Percentiles rank a stretch among this genome's conserved stretches.
Conservation (phyloP, 2,888 invertebrate genomes). For the Lasius fuliginosus region DNA sequence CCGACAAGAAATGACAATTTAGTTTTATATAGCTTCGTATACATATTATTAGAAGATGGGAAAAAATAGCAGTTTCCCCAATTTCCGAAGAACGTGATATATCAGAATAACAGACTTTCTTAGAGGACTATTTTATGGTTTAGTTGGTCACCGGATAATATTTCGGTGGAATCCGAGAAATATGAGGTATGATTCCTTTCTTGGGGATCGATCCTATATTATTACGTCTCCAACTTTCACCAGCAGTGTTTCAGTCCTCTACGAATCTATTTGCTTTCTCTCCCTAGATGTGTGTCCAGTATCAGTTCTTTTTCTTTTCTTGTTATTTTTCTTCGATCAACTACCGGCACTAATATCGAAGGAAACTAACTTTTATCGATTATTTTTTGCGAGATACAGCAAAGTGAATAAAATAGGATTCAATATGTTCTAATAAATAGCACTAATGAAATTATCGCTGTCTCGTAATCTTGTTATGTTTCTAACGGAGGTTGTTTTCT, state of each 20-base stretch:
- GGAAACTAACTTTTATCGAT: not conserved
- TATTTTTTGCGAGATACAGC: not conserved
- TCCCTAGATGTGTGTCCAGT: not conserved
- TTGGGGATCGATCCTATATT: not conserved
- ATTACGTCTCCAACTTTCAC: not conserved
- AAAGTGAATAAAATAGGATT: conserved; percentile 1
- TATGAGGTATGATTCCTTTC: not conserved
- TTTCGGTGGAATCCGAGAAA: conserved; percentile 9
- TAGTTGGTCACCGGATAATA: not conserved
- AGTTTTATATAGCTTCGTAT: not conserved
- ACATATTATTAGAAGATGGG: not conserved
- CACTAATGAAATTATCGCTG: conserved; percentile 10
- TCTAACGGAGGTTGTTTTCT: not conserved
- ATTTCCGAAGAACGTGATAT: not conserved
- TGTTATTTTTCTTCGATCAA: conserved; percentile 1
- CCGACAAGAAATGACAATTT: not conserved
- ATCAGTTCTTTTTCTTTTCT: not conserved
- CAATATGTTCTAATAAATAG: conserved; percentile 13
- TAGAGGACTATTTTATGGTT: not conserved
- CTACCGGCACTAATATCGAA: not conserved
- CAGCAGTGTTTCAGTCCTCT: not conserved
- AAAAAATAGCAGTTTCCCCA: not conserved
- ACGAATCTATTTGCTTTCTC: not conserved
- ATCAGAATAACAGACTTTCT: not conserved
- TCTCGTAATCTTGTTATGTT: not conserved